These are phyloP conservation scores for Gastracanthus pulcherrimus DNA, from an alignment of 2,888 invertebrate species.

Conservation along the genomic window DNA sequence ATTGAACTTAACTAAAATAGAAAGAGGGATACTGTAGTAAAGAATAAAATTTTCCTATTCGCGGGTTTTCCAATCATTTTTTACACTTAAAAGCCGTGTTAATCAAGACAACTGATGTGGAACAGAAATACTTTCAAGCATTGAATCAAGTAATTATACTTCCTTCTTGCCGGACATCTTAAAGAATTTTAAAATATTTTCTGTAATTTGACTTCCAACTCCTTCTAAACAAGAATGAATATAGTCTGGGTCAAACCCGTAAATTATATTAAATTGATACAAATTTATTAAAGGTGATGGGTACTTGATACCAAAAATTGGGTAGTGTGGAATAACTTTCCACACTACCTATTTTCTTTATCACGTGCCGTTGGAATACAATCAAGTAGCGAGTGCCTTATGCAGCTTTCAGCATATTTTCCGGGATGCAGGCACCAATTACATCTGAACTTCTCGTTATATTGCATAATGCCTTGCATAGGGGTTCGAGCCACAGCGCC, in stretches of 20 bases:
- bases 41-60: slow-evolving; percentile 27
- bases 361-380: not conserved
- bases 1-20: not conserved
- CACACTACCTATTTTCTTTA: not conserved
- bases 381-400: not conserved
- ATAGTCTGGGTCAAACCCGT: slow-evolving; percentile 28
- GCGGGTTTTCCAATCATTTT: slow-evolving; percentile 18
- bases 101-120: slow-evolving; percentile 23
- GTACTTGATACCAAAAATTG: not conserved
- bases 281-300: slow-evolving; percentile 42
- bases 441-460: not conserved
- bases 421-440: slow-evolving; percentile 26
- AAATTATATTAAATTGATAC: slow-evolving; percentile 28
- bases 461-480: not conserved
- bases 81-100: not conserved
- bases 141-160: not conserved
- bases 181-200: not conserved
- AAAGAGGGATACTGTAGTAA: slow-evolving; percentile 21
- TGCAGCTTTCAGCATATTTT: not conserved
- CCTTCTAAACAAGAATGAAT: slow-evolving; percentile 26
- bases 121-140: not conserved
- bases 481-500: slow-evolving; percentile 1
- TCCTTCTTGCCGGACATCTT: too few species aligned
- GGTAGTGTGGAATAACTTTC: not conserved
- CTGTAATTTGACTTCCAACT: not conserved